These are phyloP conservation scores for Gonocerus acuteangulatus DNA, from an alignment of 2,888 invertebrate genomes.

Conservation along the genomic window DNA sequence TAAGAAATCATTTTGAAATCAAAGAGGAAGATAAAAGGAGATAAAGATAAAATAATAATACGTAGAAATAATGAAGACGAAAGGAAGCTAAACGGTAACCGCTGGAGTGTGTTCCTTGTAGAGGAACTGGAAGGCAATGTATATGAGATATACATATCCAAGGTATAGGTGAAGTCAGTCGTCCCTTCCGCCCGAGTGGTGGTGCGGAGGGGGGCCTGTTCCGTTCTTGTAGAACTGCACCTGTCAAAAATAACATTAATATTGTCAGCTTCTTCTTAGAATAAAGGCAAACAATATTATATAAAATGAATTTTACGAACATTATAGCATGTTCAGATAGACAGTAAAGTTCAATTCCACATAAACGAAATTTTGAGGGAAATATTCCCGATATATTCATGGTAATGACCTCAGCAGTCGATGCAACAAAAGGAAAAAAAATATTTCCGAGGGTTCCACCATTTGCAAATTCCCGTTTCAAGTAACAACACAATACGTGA, in stretches of 20 bases:
- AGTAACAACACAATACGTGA: too few species aligned
- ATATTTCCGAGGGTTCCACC: too few species aligned
- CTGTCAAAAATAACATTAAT: slow-evolving; percentile 1
- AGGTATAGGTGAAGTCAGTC: slow-evolving; percentile 36
- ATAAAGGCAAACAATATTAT: too few species aligned
- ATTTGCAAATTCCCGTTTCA: too few species aligned
- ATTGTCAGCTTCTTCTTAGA: too few species aligned
- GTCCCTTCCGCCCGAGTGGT: slow-evolving; percentile 30
- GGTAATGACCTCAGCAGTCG: too few species aligned
- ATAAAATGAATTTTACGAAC: too few species aligned
- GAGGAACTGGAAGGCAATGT: slow-evolving; percentile 35
- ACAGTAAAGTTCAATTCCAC: too few species aligned
- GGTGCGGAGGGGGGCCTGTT: slow-evolving; percentile 28
- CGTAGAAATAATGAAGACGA: slow-evolving; percentile 6
- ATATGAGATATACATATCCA: slow-evolving; percentile 36
- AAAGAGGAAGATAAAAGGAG: neutral
- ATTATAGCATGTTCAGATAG: too few species aligned
- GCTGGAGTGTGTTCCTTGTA: slow-evolving; percentile 31
- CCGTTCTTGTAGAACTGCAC: slow-evolving; percentile 28
- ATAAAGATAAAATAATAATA: slow-evolving; percentile 7
- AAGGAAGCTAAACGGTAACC: slow-evolving; percentile 29
- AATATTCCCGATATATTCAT: too few species aligned
- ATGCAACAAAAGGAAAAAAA: too few species aligned
- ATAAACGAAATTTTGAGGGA: too few species aligned
- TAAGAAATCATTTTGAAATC: neutral